These are phyloP conservation scores for Drosophila sturtevanti DNA, from an alignment of 1,140 invertebrate species.

Conservation along the genomic window DNA sequence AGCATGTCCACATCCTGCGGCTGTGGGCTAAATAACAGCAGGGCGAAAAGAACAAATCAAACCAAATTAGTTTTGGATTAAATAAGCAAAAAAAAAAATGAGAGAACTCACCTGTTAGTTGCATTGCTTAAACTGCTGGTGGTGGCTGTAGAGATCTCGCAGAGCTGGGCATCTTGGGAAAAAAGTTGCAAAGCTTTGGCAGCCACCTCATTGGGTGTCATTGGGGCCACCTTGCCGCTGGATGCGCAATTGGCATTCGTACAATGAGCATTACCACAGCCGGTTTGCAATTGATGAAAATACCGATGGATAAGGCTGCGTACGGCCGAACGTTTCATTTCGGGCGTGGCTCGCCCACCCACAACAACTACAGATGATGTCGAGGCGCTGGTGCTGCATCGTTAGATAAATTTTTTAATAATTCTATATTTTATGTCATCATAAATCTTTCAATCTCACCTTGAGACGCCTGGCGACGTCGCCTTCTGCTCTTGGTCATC, in stretches of 20 bases:
- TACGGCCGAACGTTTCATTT: conserved; percentile 94
- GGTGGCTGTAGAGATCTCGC: conserved; percentile 84
- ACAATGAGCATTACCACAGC: conserved; percentile 93
- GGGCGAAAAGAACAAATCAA: no score
- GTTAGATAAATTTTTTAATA: not conserved
- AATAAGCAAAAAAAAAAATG: no score
- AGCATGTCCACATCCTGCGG: conserved; percentile 70
- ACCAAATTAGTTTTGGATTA: no score
- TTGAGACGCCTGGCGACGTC: conserved; percentile 68
- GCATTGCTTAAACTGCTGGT: conserved; percentile 13
- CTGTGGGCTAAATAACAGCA: conserved; percentile 31
- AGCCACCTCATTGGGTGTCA: conserved; percentile 94
- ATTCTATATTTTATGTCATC: not conserved
- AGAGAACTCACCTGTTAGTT: not conserved
- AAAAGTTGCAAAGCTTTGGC: conserved; percentile 93
- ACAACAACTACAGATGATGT: conserved; percentile 46
- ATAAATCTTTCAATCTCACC: conserved; percentile 29
- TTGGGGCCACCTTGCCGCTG: conserved; percentile 91
- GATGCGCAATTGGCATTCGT: conserved; percentile 94
- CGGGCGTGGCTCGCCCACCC: conserved; percentile 83
- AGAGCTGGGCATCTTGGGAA: conserved; percentile 91
- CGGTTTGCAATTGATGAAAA: conserved; percentile 95
- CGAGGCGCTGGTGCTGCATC: conserved; percentile 41
- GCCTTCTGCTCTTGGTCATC: conserved; percentile 53
- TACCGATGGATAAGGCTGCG: conserved; percentile 95